A percentile compares a stretch with the other conserved stretches of the same genome.
These are phyloP conservation scores for Odontomyia ornata DNA, from an alignment of 2,888 invertebrate genomes.

Conservation along the genomic window DNA sequence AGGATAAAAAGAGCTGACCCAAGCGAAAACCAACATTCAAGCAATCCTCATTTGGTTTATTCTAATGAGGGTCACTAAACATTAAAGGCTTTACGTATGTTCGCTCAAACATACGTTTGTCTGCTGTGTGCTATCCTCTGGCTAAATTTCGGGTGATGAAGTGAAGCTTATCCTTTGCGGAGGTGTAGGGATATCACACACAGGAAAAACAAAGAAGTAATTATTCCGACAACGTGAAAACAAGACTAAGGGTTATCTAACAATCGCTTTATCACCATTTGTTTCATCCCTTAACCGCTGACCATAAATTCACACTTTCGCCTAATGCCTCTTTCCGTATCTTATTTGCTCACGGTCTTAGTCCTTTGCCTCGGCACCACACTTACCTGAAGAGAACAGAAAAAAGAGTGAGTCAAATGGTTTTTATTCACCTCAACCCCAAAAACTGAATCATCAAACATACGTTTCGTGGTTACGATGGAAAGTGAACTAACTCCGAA, in stretches of 20 bases:
- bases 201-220: constrained; percentile 50
- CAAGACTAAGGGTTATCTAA: constrained; percentile 48
- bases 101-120: not conserved
- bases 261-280: constrained; percentile 51
- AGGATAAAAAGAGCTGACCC: constrained; percentile 45
- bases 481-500: not conserved
- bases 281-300: constrained; percentile 50
- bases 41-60: constrained; percentile 50
- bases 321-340: constrained; percentile 47
- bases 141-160: constrained; percentile 16
- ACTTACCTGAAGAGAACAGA: constrained; percentile 24
- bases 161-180: constrained; percentile 8
- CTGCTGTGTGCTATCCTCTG: no score
- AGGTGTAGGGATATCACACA: constrained; percentile 6
- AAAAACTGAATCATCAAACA: constrained; percentile 19
- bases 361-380: not conserved
- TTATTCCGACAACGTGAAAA: constrained; percentile 47
- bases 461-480: not conserved
- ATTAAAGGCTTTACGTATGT: constrained; percentile 43
- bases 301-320: constrained; percentile 50
- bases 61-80: constrained; percentile 50
- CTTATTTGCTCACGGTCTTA: constrained; percentile 36
- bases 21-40: constrained; percentile 48
- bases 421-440: constrained; percentile 28
- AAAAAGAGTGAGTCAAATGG: constrained; percentile 21